phyloP scores from a whole-genome alignment of 2,888 invertebrate genomes.

The Pachymerium ferrugineum region DNA sequence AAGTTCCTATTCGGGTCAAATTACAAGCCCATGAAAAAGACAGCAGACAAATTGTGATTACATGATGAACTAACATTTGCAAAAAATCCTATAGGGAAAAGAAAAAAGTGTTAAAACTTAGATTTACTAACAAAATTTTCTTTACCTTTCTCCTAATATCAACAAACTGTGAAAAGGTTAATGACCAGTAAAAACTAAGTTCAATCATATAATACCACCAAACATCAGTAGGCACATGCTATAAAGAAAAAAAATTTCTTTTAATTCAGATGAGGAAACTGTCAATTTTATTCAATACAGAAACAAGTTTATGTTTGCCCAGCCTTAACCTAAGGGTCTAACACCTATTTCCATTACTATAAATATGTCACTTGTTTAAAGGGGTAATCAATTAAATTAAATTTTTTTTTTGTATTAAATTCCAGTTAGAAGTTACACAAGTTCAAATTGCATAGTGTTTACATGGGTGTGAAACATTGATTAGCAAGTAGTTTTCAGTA shows the following conservation, averaged over 20 bases:
- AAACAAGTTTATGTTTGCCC: too few relatives aligned
- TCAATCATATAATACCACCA: conserved; percentile 99
- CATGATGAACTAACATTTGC: conserved; percentile 98
- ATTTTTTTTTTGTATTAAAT: too few relatives aligned
- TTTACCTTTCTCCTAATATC: conserved; percentile 69
- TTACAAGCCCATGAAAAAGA: conserved; percentile 93
- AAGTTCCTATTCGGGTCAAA: conserved; percentile 78
- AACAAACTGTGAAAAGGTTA: conserved; percentile 86
- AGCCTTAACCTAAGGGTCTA: too few relatives aligned
- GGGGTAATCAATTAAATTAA: too few relatives aligned
- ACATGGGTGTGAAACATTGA: too few relatives aligned
- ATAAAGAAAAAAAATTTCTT: conserved; percentile 45
- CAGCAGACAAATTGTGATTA: conserved; percentile 84
- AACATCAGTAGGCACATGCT: conserved; percentile 71
- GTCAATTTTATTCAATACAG: too few relatives aligned
- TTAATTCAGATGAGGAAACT: too few relatives aligned
- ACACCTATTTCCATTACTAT: too few relatives aligned
- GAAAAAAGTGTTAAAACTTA: neutral
- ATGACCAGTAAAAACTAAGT: conserved; percentile 90
- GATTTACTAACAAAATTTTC: neutral
- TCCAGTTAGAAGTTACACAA: too few relatives aligned
- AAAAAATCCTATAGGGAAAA: conserved; percentile 64
- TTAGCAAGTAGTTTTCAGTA: too few relatives aligned
- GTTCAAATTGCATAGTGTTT: too few relatives aligned
- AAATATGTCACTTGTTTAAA: too few relatives aligned